Conservation (phyloP, 1,140 invertebrate species). For the Halesus radiatus region DNA sequence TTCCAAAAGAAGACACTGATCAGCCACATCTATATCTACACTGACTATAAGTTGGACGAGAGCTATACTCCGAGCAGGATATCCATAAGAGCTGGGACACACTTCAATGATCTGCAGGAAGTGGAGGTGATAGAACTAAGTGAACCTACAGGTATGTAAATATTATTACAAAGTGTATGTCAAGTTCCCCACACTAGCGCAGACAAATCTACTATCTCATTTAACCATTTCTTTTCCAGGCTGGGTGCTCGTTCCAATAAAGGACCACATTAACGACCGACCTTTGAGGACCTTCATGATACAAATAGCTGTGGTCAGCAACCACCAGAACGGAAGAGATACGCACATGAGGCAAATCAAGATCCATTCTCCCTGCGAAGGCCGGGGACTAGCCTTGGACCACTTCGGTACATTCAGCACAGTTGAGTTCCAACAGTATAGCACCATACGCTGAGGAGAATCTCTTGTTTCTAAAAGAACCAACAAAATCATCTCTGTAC, state of each 20-base stretch:
- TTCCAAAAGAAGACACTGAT: slow-evolving; percentile 97
- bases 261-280: slow-evolving; percentile 83
- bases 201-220: not conserved
- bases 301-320: slow-evolving; percentile 96
- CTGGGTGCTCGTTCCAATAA: slow-evolving; percentile 95
- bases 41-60: slow-evolving; percentile 98
- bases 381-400: slow-evolving; percentile 79
- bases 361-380: slow-evolving; percentile 92
- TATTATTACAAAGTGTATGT: not conserved
- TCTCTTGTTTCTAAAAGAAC: too few relatives aligned
- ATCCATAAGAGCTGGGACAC: slow-evolving; percentile 93
- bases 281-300: slow-evolving; percentile 96
- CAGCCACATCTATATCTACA: slow-evolving; percentile 95
- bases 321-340: slow-evolving; percentile 98
- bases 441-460: slow-evolving; percentile 77
- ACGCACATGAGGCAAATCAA: slow-evolving; percentile 98
- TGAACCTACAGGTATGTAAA: slow-evolving; percentile 82
- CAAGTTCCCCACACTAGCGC: not conserved
- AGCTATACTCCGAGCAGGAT: slow-evolving; percentile 98
- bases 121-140: slow-evolving; percentile 94
- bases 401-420: slow-evolving; percentile 85
- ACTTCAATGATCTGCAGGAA: slow-evolving; percentile 98
- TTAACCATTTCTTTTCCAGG: slow-evolving; percentile 70
- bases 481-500: too few relatives aligned
- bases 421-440: slow-evolving; percentile 85